A percentile compares a stretch with the other conserved stretches of the same genome.
These are phyloP conservation scores for Papilio protenor DNA, from an alignment of 2,888 invertebrate species.

Conservation along the genomic window DNA sequence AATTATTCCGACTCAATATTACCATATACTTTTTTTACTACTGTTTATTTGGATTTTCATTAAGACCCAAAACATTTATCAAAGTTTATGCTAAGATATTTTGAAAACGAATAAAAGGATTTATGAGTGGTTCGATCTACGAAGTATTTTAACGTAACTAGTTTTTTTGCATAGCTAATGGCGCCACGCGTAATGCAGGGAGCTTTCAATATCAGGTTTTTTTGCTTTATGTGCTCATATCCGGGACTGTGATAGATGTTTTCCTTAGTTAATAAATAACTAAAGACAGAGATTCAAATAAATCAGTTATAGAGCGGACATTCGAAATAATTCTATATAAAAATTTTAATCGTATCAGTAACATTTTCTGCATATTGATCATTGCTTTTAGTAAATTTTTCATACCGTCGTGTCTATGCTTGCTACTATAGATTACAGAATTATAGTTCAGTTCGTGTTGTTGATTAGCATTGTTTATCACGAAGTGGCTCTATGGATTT, in stretches of 20 bases:
- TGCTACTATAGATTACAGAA: no score
- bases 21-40: background rate
- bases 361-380: no score
- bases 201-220: constrained; percentile 6
- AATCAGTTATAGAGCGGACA: background rate
- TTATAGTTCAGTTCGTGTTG: no score
- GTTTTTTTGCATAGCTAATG: constrained; percentile 16
- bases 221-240: constrained; percentile 14
- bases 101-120: background rate
- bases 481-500: no score
- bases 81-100: background rate
- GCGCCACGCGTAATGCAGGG: constrained; percentile 29
- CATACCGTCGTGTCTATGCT: no score
- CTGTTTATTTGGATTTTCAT: background rate
- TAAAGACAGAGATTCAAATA: background rate
- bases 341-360: background rate
- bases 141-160: constrained; percentile 22
- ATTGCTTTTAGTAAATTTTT: no score
- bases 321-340: no score
- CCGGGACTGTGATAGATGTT: constrained; percentile 12
- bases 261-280: background rate
- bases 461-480: no score
- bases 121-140: background rate
- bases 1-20: background rate
- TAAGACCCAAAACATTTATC: background rate